Evolutionary conservation across 1,140 invertebrate genomes (phyloP).

Genomic region (Tigriopus japonicus): DNA sequence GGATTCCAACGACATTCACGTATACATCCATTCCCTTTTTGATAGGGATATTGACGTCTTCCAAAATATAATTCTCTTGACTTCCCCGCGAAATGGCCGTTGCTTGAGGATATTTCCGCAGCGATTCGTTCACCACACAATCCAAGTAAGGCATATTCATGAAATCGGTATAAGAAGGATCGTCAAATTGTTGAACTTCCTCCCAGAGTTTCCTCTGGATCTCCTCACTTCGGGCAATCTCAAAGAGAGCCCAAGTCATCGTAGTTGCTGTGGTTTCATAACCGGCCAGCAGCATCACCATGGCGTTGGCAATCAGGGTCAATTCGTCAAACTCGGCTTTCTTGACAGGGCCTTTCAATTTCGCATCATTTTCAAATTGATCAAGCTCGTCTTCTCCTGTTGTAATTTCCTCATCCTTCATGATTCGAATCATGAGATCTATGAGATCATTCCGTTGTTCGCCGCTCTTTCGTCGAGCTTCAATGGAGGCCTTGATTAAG

Average conservation of each 20-base stretch:
- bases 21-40: background rate
- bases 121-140: too few species aligned
- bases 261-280: slow-evolving; percentile 1
- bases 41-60: background rate
- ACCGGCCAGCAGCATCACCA: background rate
- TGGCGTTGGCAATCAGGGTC: background rate
- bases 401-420: background rate
- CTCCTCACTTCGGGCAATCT: too few species aligned
- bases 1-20: background rate
- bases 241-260: background rate
- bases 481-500: background rate
- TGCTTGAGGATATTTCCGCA: too few species aligned
- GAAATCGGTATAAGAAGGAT: too few species aligned
- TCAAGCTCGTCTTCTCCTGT: background rate
- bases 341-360: background rate
- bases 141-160: too few species aligned
- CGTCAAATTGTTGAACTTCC: too few species aligned
- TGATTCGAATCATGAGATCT: background rate
- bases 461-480: background rate
- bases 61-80: too few species aligned
- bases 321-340: background rate
- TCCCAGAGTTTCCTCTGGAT: too few species aligned
- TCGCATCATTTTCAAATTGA: slow-evolving; percentile 7
- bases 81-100: too few species aligned
- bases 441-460: background rate